A percentile compares a stretch with the other conserved stretches of the same genome.
phyloP scores from a whole-genome alignment of 2,113 vertebrate genomes.

The Hemibates koningsi region DNA sequence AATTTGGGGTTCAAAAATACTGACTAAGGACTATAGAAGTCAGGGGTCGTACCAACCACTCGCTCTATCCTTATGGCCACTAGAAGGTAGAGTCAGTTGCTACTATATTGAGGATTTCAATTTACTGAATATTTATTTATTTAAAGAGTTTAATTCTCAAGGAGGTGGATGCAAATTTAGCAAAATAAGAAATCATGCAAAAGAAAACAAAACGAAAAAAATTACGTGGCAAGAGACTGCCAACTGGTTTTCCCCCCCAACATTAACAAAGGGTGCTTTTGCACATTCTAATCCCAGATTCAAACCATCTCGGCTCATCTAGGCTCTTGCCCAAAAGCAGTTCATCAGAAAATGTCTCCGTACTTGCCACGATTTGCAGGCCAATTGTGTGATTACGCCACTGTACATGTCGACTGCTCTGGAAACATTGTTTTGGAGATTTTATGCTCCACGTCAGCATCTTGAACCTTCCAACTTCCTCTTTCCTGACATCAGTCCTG shows the following conservation, averaged over 20 bases:
- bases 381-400: not conserved
- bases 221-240: rapidly evolving
- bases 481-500: not conserved
- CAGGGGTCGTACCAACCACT: rapidly evolving
- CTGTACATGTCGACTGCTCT: rapidly evolving
- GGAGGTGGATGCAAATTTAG: not conserved
- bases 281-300: not conserved
- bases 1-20: not conserved
- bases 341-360: not conserved
- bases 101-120: not conserved
- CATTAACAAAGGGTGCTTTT: not conserved
- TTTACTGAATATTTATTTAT: not conserved
- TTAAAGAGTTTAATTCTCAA: not conserved
- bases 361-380: not conserved
- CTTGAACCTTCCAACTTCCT: not conserved
- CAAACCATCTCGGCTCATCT: not conserved
- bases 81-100: not conserved
- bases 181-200: not conserved
- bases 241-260: not conserved
- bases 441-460: not conserved
- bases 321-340: not conserved
- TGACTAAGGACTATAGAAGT: not conserved
- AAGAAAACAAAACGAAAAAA: rapidly evolving
- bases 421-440: not conserved
- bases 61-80: not conserved